Percentiles rank a stretch among this genome's conserved stretches.
Conservation (phyloP, 1,140 invertebrate species). For the Sycophila sp. region DNA sequence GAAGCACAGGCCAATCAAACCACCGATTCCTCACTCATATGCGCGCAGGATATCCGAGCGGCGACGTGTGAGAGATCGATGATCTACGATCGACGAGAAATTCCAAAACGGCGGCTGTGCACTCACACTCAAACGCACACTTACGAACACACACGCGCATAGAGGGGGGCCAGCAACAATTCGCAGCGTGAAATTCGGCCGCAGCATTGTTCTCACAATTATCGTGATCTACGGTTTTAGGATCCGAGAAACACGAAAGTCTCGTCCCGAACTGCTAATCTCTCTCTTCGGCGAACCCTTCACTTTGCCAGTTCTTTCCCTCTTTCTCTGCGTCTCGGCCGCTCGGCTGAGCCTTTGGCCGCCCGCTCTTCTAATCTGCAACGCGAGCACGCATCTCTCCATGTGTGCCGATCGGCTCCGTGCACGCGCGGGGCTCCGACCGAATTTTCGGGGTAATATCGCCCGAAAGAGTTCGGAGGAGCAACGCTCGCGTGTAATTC, state of each 20-base stretch:
- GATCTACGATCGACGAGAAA: conserved; percentile 8
- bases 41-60: no score
- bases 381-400: conserved; percentile 24
- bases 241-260: conserved; percentile 63
- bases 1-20: background rate
- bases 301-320: conserved; percentile 54
- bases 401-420: conserved; percentile 35
- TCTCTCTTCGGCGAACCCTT: conserved; percentile 62
- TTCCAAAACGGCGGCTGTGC: conserved; percentile 1
- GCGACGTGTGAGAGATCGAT: no score
- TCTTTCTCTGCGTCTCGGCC: conserved; percentile 19
- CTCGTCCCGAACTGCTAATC: conserved; percentile 57
- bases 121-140: background rate
- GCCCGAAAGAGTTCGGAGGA: no score
- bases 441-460: conserved; percentile 9
- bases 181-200: conserved; percentile 60
- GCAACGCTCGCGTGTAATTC: background rate
- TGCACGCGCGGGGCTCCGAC: conserved; percentile 16
- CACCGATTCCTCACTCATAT: background rate
- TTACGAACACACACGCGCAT: conserved; percentile 33
- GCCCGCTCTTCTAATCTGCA: conserved; percentile 11
- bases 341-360: background rate
- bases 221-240: conserved; percentile 66
- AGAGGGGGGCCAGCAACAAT: conserved; percentile 16
- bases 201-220: conserved; percentile 66